Evolutionary conservation across 2,888 invertebrate genomes (phyloP).

Genomic region (Leucania comma): DNA sequence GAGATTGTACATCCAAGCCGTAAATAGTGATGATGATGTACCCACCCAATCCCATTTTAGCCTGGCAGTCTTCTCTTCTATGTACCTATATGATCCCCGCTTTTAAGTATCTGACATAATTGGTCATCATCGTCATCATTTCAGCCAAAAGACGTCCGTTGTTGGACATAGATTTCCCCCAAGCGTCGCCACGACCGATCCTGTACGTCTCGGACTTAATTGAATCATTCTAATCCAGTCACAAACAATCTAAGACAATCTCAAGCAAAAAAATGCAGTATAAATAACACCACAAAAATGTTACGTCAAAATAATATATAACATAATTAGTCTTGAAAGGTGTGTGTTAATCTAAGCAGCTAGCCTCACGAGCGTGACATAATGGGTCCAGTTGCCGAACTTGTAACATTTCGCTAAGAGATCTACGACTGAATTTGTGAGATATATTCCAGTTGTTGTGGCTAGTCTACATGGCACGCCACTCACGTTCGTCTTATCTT

Average conservation of each 20-base stretch:
- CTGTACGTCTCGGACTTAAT: too few relatives aligned
- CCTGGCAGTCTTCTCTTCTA: not conserved
- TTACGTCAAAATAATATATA: constrained; percentile 55
- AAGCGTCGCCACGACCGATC: too few relatives aligned
- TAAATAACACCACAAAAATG: constrained; percentile 45
- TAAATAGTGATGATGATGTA: too few relatives aligned
- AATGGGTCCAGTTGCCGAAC: not conserved
- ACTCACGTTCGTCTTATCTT: constrained; percentile 67
- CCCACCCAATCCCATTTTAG: not conserved
- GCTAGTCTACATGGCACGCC: constrained; percentile 51
- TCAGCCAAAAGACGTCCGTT: too few relatives aligned
- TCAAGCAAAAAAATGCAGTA: constrained; percentile 38
- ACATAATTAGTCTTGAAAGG: constrained; percentile 55
- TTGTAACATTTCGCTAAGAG: constrained; percentile 26
- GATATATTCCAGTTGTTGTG: constrained; percentile 24
- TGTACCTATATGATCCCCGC: not conserved
- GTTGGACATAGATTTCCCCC: too few relatives aligned
- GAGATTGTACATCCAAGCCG: too few relatives aligned
- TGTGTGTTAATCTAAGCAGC: constrained; percentile 34
- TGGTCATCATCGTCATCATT: too few relatives aligned
- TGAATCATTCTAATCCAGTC: constrained; percentile 28
- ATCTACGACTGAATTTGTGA: constrained; percentile 6
- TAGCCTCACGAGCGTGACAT: constrained; percentile 5
- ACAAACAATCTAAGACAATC: constrained; percentile 26
- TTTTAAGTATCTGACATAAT: not conserved